phyloP scores from a whole-genome alignment of 2,113 vertebrate species.

The Sylvilagus bachmani region DNA sequence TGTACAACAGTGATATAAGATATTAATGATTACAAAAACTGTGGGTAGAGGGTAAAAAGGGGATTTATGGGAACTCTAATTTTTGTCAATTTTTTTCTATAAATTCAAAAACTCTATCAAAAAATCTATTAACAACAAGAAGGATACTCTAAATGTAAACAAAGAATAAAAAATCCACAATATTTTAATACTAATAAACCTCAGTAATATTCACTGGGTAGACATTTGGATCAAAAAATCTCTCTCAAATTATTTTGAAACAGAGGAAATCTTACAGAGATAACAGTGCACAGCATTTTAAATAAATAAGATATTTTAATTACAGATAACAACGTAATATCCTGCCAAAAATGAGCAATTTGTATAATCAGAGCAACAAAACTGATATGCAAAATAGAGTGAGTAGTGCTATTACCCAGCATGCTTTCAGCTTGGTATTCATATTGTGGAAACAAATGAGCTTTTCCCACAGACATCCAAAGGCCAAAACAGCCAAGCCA shows the following conservation, averaged over 20 bases:
- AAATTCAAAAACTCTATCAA: not conserved
- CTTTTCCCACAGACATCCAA: no score
- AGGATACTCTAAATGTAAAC: not conserved
- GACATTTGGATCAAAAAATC: not conserved
- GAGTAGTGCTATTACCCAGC: not conserved
- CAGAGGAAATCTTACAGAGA: not conserved
- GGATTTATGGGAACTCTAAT: not conserved
- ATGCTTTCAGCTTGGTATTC: not conserved
- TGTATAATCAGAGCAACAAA: conserved; percentile 42
- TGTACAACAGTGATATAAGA: not conserved
- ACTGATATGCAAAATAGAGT: not conserved
- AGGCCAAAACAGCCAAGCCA: no score
- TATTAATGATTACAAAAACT: not conserved
- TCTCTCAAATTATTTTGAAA: conserved; percentile 28
- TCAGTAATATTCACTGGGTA: not conserved
- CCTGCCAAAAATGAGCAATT: not conserved
- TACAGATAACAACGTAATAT: conserved; percentile 44
- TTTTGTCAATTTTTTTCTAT: not conserved
- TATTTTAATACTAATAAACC: not conserved
- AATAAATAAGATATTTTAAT: not conserved
- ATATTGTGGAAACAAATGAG: no score
- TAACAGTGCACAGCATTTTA: not conserved
- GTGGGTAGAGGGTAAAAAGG: not conserved
- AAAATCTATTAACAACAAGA: not conserved
- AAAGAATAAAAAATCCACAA: not conserved